Base-by-base conservation (phyloP, 2,888 invertebrate genomes). In the Synanthedon formicaeformis region DNA sequence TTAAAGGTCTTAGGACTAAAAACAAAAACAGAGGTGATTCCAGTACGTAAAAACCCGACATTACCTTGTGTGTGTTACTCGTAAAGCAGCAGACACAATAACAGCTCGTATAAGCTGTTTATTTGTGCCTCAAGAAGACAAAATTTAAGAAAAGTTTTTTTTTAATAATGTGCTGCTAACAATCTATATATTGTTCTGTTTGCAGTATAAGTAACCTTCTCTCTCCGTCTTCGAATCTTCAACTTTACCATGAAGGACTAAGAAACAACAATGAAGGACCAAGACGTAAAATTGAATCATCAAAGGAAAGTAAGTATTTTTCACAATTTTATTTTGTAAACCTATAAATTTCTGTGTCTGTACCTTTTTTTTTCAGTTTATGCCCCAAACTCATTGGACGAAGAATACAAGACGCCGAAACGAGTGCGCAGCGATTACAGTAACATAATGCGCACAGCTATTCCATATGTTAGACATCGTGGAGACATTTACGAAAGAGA, bases 401-500 rank as follows among this genome's bases (percentile, higher is more conserved):
- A 66, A 8, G 65, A 71, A 2, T 67, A 65, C 56, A 71, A 67
- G 53, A 6, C 13, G n/a, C 71, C 64, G 12, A 76, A 77, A 57
- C 61, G 50, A 61, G 2, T 61, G 64, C 3, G 60, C 34, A 12
- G 56, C 34, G 56, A 60, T 23, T 57, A 57, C 11, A 60, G 62
- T 16, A 55, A 53, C 0, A 62, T 60, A 10, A 75, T 76, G 0
- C 74, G 74, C 49, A 81, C 81, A 0, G 73, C 75, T 12, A 78
- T 81, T 52, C 81, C 81, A 0, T 78, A 76, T 60, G 71, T 78
- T 54, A 61, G 66, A 18, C 73, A 78, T 41, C 70, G 74, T 11
- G 75, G 75, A 16, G 72, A 78, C 48, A 75, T 78, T 53, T 81
- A 75, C 54, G 78, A 78, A 58, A 69, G 60, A 58, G 72, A 69